Evolutionary conservation across 2,797 vertebrate genomes (phyloP).

Genomic region (Clarias platycephalus): DNA sequence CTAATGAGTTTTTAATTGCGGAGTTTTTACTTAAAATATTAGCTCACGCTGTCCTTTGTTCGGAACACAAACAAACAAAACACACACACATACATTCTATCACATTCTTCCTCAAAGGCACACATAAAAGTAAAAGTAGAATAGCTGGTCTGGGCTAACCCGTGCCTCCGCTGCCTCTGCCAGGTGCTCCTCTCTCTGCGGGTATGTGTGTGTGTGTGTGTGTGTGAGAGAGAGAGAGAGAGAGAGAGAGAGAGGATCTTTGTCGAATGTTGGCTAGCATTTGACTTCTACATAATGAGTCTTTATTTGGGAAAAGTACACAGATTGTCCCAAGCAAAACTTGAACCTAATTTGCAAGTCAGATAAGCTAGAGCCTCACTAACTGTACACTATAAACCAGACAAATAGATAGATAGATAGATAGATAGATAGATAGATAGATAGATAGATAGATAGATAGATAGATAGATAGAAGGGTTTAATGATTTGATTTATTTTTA

Average conservation of each 20-base stretch:
- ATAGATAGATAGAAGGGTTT: neutral
- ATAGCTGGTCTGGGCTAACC: slow-evolving; percentile 29
- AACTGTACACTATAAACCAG: slow-evolving; percentile 65
- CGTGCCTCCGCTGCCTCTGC: slow-evolving; percentile 62
- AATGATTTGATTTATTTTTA: neutral
- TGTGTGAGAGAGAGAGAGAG: slow-evolving; percentile 21
- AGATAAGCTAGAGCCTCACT: slow-evolving; percentile 39
- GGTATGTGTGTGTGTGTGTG: neutral
- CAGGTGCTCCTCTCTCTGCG: slow-evolving; percentile 62
- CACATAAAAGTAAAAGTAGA: neutral
- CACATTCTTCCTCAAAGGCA: neutral
- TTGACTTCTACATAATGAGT: slow-evolving; percentile 54
- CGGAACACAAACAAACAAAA: slow-evolving; percentile 1
- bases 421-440: neutral
- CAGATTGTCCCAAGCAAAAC: slow-evolving; percentile 58
- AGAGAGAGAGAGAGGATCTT: slow-evolving; percentile 60
- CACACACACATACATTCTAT: neutral
- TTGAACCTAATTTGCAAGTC: slow-evolving; percentile 54
- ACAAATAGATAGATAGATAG: neutral
- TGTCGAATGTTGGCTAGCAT: slow-evolving; percentile 57
- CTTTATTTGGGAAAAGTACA: slow-evolving; percentile 51
- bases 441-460: neutral
- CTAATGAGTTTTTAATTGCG: slow-evolving; percentile 17
- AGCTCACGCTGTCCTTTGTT: neutral
- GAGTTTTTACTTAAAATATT: slow-evolving; percentile 25